Evolutionary conservation across 2,113 vertebrate genomes (phyloP).

Genomic region (Platycercus adscitus): DNA sequence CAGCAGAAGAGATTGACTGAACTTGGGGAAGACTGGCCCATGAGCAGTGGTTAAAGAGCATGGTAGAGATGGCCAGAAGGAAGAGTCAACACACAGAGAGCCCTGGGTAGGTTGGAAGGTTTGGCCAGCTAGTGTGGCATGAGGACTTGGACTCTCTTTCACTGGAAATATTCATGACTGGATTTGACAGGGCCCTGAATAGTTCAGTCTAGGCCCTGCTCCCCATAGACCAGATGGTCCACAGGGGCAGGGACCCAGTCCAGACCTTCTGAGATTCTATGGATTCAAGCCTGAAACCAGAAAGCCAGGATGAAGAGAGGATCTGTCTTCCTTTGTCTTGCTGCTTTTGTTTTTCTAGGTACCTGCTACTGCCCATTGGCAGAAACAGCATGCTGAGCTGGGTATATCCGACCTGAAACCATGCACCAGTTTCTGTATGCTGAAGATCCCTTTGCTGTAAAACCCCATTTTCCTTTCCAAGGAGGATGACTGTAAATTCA

Average conservation of each 20-base stretch:
- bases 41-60: not conserved
- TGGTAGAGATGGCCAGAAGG: not conserved
- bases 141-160: not conserved
- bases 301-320: not conserved
- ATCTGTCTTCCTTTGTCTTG: not conserved
- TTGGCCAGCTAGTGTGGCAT: not conserved
- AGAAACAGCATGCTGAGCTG: not conserved
- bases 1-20: not conserved
- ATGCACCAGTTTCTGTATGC: not conserved
- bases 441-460: not conserved
- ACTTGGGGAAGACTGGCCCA: not conserved
- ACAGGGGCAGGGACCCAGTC: not conserved
- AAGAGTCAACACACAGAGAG: not conserved
- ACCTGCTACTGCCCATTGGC: not conserved
- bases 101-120: not conserved
- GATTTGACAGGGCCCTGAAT: not conserved
- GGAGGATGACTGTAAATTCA: not conserved
- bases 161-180: not conserved
- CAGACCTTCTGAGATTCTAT: not conserved
- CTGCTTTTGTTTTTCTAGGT: not conserved
- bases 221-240: not conserved
- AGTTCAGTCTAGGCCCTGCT: not conserved
- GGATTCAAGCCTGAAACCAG: not conserved
- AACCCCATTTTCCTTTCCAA: not conserved
- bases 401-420: not conserved